Percentiles rank a stretch among this genome's conserved stretches.
phyloP scores from a whole-genome alignment of 37 sponge, comb jelly and placozoan species.

The Petrosia ficiformis region DNA sequence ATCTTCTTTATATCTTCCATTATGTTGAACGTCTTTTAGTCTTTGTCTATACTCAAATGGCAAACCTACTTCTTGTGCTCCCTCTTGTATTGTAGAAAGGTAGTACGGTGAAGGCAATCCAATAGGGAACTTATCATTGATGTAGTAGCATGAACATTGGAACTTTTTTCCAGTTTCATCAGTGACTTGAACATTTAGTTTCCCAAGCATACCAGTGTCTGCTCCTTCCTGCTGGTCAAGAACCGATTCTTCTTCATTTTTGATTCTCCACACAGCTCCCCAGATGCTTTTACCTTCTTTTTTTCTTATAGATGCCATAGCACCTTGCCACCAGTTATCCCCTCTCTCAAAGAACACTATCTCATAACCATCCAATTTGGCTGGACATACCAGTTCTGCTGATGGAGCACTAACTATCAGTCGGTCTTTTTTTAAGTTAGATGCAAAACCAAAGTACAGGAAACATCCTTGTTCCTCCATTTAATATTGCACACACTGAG shows the following conservation, averaged over 20 bases:
- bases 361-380: background rate
- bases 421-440: background rate
- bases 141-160: no score
- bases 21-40: no score
- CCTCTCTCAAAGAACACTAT: background rate
- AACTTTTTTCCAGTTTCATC: no score
- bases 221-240: constrained; percentile 8
- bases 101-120: no score
- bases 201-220: no score
- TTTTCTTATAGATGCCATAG: background rate
- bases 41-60: no score
- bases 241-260: background rate
- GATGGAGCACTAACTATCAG: background rate
- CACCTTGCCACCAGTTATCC: background rate
- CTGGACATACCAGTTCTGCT: constrained; percentile 1
- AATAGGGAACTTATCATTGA: no score
- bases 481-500: no score
- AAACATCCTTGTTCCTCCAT: background rate
- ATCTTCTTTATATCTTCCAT: no score
- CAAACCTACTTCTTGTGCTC: no score
- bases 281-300: background rate
- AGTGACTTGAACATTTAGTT: no score
- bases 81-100: no score
- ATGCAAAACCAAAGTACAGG: constrained; percentile 9
- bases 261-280: constrained; percentile 13